phyloP scores from a whole-genome alignment of 2,113 vertebrate species.

The Erpornis zantholeuca region DNA sequence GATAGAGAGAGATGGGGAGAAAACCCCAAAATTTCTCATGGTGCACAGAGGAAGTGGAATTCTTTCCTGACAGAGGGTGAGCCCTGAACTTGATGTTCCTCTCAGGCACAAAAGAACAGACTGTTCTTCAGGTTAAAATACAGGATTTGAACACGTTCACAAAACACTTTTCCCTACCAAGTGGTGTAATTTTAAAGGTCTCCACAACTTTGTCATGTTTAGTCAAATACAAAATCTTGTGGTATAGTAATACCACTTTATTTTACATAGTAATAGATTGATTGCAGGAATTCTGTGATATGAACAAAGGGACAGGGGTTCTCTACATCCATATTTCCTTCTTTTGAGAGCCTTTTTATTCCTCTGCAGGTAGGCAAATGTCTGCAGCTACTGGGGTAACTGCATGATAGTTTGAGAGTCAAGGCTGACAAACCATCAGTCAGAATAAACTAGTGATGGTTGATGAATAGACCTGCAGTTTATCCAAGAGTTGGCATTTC shows the following conservation, averaged over 20 bases:
- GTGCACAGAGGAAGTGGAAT: background rate
- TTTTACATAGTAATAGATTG: background rate
- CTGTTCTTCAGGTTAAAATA: background rate
- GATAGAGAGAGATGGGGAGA: background rate
- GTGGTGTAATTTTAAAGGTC: background rate
- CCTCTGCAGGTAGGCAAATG: background rate
- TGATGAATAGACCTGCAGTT: background rate
- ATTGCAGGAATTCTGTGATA: background rate
- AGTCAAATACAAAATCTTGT: background rate
- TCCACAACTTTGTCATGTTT: background rate
- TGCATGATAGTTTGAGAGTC: background rate
- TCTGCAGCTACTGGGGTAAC: background rate
- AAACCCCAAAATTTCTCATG: background rate
- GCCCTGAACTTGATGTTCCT: background rate
- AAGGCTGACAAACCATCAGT: background rate
- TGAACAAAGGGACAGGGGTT: background rate
- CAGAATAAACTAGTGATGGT: background rate
- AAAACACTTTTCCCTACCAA: background rate
- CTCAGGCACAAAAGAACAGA: background rate
- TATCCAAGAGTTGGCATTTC: background rate
- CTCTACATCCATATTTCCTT: rapidly evolving
- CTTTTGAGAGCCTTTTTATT: background rate
- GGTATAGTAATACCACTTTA: background rate
- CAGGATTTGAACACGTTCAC: background rate
- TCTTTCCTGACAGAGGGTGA: background rate